Conservation (phyloP, 2,113 vertebrate species). For the Rhinolophus sinicus region DNA sequence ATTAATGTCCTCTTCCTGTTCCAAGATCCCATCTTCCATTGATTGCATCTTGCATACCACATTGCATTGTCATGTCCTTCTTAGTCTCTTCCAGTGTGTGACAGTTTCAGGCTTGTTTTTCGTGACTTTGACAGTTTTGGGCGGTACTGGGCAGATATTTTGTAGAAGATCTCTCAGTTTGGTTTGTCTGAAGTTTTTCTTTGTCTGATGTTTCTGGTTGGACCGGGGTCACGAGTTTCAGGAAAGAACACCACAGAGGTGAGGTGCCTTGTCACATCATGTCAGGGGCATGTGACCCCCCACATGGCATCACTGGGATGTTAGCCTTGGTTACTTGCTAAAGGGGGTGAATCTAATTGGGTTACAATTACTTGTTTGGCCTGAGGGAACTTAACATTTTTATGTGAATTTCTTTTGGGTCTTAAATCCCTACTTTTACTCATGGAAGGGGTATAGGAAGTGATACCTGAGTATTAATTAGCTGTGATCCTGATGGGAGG, state of each 20-base stretch:
- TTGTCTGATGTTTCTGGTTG: neutral
- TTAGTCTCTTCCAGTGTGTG: neutral
- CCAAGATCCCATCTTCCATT: neutral
- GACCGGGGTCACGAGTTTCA: neutral
- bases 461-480: neutral
- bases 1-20: neutral
- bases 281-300: rapidly evolving
- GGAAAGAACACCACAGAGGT: neutral
- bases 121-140: neutral
- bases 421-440: neutral
- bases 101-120: neutral
- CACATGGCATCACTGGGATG: too few relatives aligned
- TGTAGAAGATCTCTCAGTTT: neutral
- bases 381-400: neutral
- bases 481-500: neutral
- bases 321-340: neutral
- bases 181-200: neutral
- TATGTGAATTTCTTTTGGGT: neutral
- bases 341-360: neutral
- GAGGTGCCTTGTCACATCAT: neutral
- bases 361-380: neutral
- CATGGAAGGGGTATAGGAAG: neutral
- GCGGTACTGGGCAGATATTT: neutral
- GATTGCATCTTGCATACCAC: too few relatives aligned
- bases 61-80: rapidly evolving